Base-by-base conservation (phyloP, 1,140 invertebrate species). In the Cotesia glomerata region DNA sequence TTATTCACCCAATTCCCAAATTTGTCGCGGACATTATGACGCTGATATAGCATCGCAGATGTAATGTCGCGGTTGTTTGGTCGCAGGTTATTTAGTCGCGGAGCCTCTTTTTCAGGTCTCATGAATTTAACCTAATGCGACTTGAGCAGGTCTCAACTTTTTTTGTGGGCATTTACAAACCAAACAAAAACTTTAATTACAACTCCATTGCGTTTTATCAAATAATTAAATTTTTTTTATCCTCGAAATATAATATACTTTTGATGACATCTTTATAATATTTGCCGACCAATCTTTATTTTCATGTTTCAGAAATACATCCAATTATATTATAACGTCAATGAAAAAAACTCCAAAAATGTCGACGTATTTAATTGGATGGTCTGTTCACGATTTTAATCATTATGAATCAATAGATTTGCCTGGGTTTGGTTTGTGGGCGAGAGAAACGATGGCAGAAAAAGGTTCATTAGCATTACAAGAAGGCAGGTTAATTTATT, bases 291-390 rank as follows among this genome's bases (percentile, higher is more conserved):
- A 54, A 70, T 63, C 45, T 34, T 69, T 58, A 16, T 39, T 75
- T 72, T 58, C 26, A 36, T 73, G 1, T 51, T 69, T 34, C n/a
- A 74, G 74, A 11, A 71, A 74, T 58, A 51, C 54, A 14, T 51
- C 62, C 0, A 65, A 69, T 51, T 83, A 81, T 16, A 71, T 65
- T 7, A 7, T 83, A 3, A 83, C 78, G 0, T 75, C 71, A 16
- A 92, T 91, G 69, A 74, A 85, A 3, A 80, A 81, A 66, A 91
- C 91, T 0, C 90, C 90, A 0, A 81, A 87, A 3, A 94, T 95
- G 91, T 93, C 93, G 0, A 92, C 93, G 0, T 95, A 95, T 76
- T 84, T 95, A 3, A 84, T 93, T 1, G 93, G 92, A 5, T 94
- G 94, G 84, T 88, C 93, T 4, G 89, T 95, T 0, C 94, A 93